Evolutionary conservation across 1,140 invertebrate genomes (phyloP).

Genomic region (Papilio dardanus): DNA sequence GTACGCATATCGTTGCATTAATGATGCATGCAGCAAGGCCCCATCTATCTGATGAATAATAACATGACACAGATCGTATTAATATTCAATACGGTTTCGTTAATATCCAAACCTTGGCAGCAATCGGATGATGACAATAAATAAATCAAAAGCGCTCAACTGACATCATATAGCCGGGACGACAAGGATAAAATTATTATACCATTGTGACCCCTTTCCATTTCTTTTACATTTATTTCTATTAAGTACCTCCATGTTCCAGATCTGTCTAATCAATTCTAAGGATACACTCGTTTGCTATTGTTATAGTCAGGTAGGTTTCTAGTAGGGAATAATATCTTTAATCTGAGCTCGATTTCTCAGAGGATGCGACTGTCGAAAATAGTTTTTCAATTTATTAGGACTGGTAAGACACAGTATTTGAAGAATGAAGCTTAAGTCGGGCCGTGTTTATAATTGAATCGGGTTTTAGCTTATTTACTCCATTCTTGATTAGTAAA

Average conservation of each 20-base stretch:
- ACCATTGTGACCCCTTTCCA: conserved; percentile 61
- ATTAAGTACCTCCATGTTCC: conserved; percentile 41
- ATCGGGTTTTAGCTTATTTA: too few relatives aligned
- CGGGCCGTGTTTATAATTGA: too few relatives aligned
- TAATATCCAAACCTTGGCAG: conserved; percentile 65
- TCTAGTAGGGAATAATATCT: too few relatives aligned
- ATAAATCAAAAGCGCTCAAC: conserved; percentile 16
- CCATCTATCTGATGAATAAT: conserved; percentile 50
- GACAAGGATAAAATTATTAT: conserved; percentile 66
- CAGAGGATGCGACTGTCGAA: too few relatives aligned
- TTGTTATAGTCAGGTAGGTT: not conserved
- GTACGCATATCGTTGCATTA: conserved; percentile 42
- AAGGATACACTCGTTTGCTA: not conserved
- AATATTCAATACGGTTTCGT: conserved; percentile 52
- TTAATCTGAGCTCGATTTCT: too few relatives aligned
- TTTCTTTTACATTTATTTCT: conserved; percentile 50
- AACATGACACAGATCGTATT: conserved; percentile 38
- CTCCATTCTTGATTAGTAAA: too few relatives aligned
- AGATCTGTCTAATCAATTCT: conserved; percentile 46
- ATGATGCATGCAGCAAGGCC: conserved; percentile 51
- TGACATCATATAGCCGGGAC: conserved; percentile 38
- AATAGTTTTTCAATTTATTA: too few relatives aligned
- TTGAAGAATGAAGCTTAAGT: too few relatives aligned
- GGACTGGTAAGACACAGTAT: too few relatives aligned
- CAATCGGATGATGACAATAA: conserved; percentile 52